Conservation (phyloP, 92 coral and sea anemone genomes). For the Parazoanthus atlanticus region DNA sequence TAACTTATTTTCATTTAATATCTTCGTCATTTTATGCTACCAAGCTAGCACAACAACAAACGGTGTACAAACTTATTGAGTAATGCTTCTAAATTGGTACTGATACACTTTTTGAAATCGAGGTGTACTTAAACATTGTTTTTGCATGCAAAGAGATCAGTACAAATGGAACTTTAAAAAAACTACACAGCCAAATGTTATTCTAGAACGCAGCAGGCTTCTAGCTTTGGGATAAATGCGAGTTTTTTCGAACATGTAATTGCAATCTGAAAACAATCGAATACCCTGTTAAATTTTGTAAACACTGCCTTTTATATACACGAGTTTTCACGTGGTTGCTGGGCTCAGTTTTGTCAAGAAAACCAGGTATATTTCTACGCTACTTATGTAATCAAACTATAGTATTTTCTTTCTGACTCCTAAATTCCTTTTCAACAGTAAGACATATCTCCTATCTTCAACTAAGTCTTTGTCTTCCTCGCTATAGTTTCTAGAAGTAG, state of each 20-base stretch:
- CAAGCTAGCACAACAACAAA: not conserved
- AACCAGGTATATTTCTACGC: no score
- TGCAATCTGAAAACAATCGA: not conserved
- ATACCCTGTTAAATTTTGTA: not conserved
- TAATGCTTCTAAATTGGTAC: not conserved
- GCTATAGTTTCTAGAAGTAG: no score
- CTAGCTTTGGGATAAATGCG: not conserved
- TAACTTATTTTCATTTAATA: no score
- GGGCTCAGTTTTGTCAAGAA: no score
- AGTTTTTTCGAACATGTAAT: not conserved
- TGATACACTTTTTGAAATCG: not conserved
- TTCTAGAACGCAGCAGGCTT: not conserved
- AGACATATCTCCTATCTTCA: no score
- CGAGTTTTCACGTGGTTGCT: no score
- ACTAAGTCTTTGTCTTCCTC: no score
- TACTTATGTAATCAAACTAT: no score
- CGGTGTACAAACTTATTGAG: not conserved
- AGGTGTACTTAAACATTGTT: not conserved
- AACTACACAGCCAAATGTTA: not conserved
- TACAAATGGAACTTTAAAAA: not conserved
- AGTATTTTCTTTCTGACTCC: no score
- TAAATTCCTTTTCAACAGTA: no score
- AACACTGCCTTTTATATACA: no score
- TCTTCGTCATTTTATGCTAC: not conserved
- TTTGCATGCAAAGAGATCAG: not conserved